Base-by-base conservation (phyloP, 2,797 vertebrate species). In the Tokudaia muenninki region DNA sequence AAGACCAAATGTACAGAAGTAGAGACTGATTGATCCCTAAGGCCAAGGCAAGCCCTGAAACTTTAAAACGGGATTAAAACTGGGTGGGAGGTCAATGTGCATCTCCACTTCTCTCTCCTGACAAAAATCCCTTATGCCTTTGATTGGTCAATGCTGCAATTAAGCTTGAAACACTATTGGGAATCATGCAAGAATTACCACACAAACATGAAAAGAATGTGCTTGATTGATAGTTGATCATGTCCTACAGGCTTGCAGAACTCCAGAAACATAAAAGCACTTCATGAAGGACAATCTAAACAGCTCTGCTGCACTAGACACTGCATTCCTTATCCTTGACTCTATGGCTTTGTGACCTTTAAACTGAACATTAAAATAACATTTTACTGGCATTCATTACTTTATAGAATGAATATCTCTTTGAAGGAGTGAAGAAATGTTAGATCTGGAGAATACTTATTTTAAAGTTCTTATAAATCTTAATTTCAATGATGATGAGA, bases 61-160 rank as follows among this genome's bases (percentile, higher is more conserved):
- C 4, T 29, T n/a, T n/a, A n/a, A n/a, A n/a, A n/a, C n/a, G n/a
- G n/a, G 26, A 31, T 79, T 47, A 70, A 21, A 16, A 2, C n/a
- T 55, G 31, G 67, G 44, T 55, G 29, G 17, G 47, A 34, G 34
- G 24, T 72, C 79, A 70, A 19, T 57, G 10, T 81, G 72, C 84
- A 37, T 72, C 59, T 92, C 82, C 65, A 0, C n/a, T n/a, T 77
- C 2, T 84, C 78, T 3, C 55, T 94, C 41, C 50, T 95, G 29
- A 47, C 44, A 63, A 93, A 93, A 87, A 29, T 72, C 8, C 21
- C 22, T 84, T 74, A 37, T 47, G 11, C 61, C 93, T 94, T 75
- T 57, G 21, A n/a, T 31, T 21, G 13, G 34, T 47, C 90, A 78
- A 63, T 31, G 17, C 6, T 89, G 12, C 70, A 34, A 41, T 77